Evolutionary conservation across 2,113 vertebrate genomes (phyloP).

Genomic region (Procavia capensis): DNA sequence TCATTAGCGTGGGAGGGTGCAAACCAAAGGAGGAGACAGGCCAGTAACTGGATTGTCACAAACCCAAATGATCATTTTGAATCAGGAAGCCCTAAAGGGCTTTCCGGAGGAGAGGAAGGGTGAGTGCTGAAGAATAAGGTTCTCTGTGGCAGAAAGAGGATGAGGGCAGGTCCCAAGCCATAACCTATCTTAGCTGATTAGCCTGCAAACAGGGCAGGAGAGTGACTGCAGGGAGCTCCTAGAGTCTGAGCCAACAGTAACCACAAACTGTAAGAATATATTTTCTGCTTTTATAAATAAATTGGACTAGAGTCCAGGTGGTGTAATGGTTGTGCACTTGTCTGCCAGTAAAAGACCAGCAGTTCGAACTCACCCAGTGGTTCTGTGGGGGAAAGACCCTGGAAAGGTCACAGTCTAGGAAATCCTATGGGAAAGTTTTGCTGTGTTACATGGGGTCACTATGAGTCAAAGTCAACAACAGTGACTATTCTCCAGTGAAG

Average conservation of each 20-base stretch:
- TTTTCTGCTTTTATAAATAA: background rate
- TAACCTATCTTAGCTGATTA: background rate
- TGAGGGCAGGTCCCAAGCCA: background rate
- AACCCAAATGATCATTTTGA: background rate
- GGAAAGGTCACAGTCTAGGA: too few relatives aligned
- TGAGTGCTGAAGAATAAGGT: background rate
- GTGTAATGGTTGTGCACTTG: too few relatives aligned
- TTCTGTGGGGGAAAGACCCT: too few relatives aligned
- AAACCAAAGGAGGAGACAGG: background rate
- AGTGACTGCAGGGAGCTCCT: background rate
- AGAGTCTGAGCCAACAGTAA: background rate
- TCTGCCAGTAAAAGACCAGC: too few relatives aligned
- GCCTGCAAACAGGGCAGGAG: background rate
- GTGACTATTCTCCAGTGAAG: too few relatives aligned
- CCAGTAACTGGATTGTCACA: background rate
- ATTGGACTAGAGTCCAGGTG: too few relatives aligned
- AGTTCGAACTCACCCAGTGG: too few relatives aligned
- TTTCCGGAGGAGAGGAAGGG: background rate
- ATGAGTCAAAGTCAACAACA: too few relatives aligned
- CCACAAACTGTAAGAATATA: background rate
- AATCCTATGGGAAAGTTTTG: too few relatives aligned
- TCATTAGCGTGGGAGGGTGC: background rate
- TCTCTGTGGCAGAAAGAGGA: background rate
- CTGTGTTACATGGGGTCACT: too few relatives aligned
- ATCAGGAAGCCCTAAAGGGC: background rate